Evolutionary conservation across 2,113 vertebrate species (phyloP), one percentile per base, ranked within the genome.

Genomic region (Malurus elegans): DNA sequence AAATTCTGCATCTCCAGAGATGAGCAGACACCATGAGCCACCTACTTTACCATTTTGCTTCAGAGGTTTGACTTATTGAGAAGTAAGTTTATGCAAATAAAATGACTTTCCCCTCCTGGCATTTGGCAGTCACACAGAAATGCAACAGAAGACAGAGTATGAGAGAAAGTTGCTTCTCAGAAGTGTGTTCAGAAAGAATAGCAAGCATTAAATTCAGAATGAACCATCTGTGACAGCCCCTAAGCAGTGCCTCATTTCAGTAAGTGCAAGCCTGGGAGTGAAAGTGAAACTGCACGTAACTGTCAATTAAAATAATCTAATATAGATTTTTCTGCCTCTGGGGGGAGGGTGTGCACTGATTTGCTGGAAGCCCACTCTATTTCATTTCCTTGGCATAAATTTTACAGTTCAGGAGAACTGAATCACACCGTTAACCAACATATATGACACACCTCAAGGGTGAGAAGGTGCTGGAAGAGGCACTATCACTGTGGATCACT

Each of bases 291-390:
- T 31, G 8, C 58, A 85, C 1, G 0, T 70, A 95, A 75, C 67
- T 78, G 65, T 92, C 88, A 93, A 83, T 91, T 93, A 90, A 91
- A 96, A 94, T 88, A 96, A 88, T 74, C 40, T 78, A 80, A 88
- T 90, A 56, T 47, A 66, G 64, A 29, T 24, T 71, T 94, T 83
- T 80, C 71, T 85, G 42, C 48, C 44, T 81, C 48, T 81, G 11
- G 6, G 25, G 64, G 42, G 5, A 78, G 54, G 36, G 32, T 71
- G 85, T 60, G 29, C 61, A 66, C 51, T 51, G 19, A 31, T 78
- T 90, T 94, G 83, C 47, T 94, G 67, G 44, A 90, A 85, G 25
- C 12, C 26, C 15, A n/a, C n/a, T 51, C 28, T 45, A 65, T 92
- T 92, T 72, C 18, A 57, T 79, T 80, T 85, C 61, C 44, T 90